These are phyloP conservation scores for Pleuronectes platessa DNA, from an alignment of 2,113 vertebrate genomes.

Conservation along the genomic window DNA sequence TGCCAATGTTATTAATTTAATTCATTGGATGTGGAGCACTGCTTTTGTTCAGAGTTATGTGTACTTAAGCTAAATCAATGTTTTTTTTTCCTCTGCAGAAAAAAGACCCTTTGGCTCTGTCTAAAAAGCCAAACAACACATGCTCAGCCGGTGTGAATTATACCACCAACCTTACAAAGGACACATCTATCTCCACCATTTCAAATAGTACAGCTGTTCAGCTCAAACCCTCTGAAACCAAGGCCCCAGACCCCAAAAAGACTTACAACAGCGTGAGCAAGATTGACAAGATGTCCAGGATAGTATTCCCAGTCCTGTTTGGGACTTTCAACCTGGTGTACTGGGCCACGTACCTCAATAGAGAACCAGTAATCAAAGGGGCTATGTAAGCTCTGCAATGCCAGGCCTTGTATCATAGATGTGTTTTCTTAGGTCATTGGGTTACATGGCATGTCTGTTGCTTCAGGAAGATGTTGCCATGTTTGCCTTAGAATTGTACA, in stretches of 20 bases:
- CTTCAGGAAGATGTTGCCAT: conserved; percentile 87
- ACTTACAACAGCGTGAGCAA: conserved; percentile 99
- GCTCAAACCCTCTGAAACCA: conserved; percentile 87
- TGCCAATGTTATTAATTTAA: no score
- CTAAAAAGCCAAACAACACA: conserved; percentile 90
- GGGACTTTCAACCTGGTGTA: conserved; percentile 98
- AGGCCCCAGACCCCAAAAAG: conserved; percentile 92
- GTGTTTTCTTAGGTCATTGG: conserved; percentile 67
- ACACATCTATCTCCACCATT: conserved; percentile 87
- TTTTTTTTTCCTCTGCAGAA: conserved; percentile 82
- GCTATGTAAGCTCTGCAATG: conserved; percentile 82
- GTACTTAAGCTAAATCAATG: not conserved
- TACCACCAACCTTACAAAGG: conserved; percentile 92
- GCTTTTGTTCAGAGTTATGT: not conserved
- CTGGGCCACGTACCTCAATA: conserved; percentile 98
- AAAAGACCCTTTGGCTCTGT: conserved; percentile 89
- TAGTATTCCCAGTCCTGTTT: conserved; percentile 96
- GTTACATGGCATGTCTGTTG: conserved; percentile 88
- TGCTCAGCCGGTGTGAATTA: conserved; percentile 88
- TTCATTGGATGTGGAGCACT: not conserved
- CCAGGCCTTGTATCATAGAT: conserved; percentile 81
- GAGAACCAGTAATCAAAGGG: conserved; percentile 94
- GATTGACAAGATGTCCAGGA: conserved; percentile 98
- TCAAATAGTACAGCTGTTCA: conserved; percentile 86
- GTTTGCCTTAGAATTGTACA: conserved; percentile 89